A percentile compares a stretch with the other conserved stretches of the same genome.
These are phyloP conservation scores for Lerista edwardsae DNA, from an alignment of 2,797 vertebrate species.

Conservation along the genomic window DNA sequence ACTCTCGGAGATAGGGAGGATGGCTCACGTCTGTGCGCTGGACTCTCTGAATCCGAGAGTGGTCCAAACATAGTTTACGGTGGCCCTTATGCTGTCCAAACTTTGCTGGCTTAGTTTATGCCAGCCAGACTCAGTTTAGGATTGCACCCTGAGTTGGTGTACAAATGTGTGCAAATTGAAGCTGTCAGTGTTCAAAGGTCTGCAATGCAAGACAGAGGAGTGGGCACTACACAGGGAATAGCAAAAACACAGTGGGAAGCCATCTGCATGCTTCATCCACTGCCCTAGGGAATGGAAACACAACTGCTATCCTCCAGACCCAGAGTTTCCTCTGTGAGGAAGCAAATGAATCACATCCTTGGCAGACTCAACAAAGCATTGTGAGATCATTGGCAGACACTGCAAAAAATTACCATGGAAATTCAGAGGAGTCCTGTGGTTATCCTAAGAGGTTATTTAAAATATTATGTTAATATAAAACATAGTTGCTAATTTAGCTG, in stretches of 20 bases:
- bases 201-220: not conserved
- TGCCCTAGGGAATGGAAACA: not conserved
- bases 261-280: not conserved
- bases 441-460: too few relatives aligned
- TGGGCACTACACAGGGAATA: not conserved
- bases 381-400: not conserved
- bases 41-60: too few relatives aligned
- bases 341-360: slow-evolving; percentile 11
- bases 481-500: not conserved
- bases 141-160: not conserved
- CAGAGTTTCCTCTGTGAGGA: not conserved
- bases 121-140: too few relatives aligned
- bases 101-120: too few relatives aligned
- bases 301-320: not conserved
- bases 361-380: slow-evolving; percentile 15
- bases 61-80: too few relatives aligned
- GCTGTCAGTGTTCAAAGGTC: not conserved
- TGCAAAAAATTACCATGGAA: not conserved
- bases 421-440: too few relatives aligned
- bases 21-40: too few relatives aligned
- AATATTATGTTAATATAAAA: not conserved
- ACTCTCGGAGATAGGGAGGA: too few relatives aligned
- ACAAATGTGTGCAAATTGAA: not conserved
- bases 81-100: too few relatives aligned
- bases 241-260: not conserved